These are phyloP conservation scores for Camarhynchus parvulus DNA, from an alignment of 2,113 vertebrate species.

Conservation along the genomic window DNA sequence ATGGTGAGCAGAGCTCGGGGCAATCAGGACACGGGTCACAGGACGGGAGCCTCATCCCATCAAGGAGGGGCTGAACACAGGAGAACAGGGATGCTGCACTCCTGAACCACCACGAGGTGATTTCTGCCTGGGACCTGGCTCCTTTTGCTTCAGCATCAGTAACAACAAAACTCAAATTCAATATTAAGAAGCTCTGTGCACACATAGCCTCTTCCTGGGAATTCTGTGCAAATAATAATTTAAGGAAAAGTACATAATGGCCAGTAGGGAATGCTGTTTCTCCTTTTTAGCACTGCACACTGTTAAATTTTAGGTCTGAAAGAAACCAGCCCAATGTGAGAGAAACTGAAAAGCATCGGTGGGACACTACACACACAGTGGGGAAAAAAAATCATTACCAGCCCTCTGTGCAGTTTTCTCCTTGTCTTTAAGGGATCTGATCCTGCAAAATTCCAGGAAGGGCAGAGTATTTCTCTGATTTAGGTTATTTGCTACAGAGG, in stretches of 20 bases:
- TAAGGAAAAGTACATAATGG: not conserved
- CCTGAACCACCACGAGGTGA: fast-evolving
- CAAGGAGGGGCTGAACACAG: not conserved
- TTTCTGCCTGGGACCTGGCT: not conserved
- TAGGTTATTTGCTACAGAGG: not conserved
- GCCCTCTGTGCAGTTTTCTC: not conserved
- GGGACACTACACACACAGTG: fast-evolving
- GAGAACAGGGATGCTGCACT: not conserved
- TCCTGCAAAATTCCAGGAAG: not conserved
- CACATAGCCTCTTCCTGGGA: not conserved
- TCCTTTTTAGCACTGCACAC: not conserved
- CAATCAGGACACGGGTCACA: not conserved
- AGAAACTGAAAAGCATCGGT: not conserved
- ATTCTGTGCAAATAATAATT: not conserved
- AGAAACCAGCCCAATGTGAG: not conserved
- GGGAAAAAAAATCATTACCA: fast-evolving
- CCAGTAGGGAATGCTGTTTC: not conserved
- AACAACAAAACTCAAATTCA: not conserved
- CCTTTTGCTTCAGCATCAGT: not conserved
- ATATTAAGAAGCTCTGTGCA: not conserved
- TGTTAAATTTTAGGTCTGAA: not conserved
- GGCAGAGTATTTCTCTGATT: not conserved
- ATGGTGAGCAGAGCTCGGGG: not conserved
- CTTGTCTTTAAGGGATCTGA: not conserved
- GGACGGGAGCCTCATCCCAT: not conserved